phyloP scores from a whole-genome alignment of 2,113 vertebrate genomes.

The Cryptotis parvus region DNA sequence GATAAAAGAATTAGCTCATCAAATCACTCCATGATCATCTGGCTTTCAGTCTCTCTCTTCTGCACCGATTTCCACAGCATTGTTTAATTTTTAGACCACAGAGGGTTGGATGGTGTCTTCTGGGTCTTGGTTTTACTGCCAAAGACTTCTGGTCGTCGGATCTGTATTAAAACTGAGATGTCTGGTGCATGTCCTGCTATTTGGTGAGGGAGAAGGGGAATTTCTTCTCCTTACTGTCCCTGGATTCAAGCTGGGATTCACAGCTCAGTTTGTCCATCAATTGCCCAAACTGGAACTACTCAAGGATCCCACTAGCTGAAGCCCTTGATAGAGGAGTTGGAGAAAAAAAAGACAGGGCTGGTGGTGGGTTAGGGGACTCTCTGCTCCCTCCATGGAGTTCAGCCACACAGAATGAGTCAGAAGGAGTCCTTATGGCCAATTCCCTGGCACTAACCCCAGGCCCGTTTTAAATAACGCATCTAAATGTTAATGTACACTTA shows the following conservation, averaged over 20 bases:
- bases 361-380: background rate
- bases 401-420: conserved; percentile 56
- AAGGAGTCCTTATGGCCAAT: conserved; percentile 58
- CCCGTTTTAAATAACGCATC: conserved; percentile 68
- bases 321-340: conserved; percentile 9
- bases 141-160: background rate
- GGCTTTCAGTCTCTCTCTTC: background rate
- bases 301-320: conserved; percentile 47
- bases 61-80: background rate
- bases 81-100: conserved; percentile 54
- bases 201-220: background rate
- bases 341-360: background rate
- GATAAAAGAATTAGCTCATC: conserved; percentile 73
- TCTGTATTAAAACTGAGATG: conserved; percentile 23
- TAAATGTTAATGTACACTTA: conserved; percentile 76
- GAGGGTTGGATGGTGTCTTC: background rate
- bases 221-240: background rate
- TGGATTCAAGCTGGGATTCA: background rate
- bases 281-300: conserved; percentile 31
- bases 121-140: conserved; percentile 49
- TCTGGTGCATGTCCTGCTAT: background rate
- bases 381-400: conserved; percentile 13
- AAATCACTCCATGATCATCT: conserved; percentile 25
- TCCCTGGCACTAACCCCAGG: conserved; percentile 71
- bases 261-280: conserved; percentile 44